Evolutionary conservation across 2,113 vertebrate species (phyloP).

Genomic region (Neoarius graeffei): DNA sequence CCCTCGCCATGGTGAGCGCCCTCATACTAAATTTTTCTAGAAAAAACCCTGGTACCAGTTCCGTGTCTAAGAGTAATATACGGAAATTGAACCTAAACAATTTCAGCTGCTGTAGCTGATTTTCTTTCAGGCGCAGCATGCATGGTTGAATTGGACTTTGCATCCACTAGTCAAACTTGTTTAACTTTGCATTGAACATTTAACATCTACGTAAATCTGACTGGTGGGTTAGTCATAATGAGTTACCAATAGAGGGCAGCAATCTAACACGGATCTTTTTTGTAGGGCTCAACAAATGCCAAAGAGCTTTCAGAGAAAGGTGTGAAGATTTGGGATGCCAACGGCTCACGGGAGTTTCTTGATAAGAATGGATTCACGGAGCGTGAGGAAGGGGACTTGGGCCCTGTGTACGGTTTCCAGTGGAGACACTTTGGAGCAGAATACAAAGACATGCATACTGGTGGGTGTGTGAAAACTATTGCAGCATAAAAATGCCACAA

Average conservation of each 20-base stretch:
- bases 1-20: too few species aligned
- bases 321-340: slow-evolving; percentile 97
- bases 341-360: slow-evolving; percentile 88
- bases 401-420: slow-evolving; percentile 96
- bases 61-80: neutral
- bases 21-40: too few species aligned
- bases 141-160: neutral
- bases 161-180: neutral
- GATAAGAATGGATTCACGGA: slow-evolving; percentile 85
- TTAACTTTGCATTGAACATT: neutral
- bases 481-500: neutral
- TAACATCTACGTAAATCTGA: neutral
- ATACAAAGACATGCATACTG: slow-evolving; percentile 89
- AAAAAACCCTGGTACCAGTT: too few species aligned
- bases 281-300: slow-evolving; percentile 92
- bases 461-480: slow-evolving; percentile 62
- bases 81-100: neutral
- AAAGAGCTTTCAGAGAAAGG: slow-evolving; percentile 92
- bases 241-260: neutral
- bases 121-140: neutral
- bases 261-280: slow-evolving; percentile 6
- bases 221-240: neutral
- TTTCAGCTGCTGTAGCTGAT: neutral
- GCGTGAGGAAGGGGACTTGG: slow-evolving; percentile 92
- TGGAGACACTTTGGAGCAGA: slow-evolving; percentile 97